These are phyloP conservation scores for Paramormyrops hopkinsi DNA, from an alignment of 2,797 vertebrate species.

Conservation along the genomic window DNA sequence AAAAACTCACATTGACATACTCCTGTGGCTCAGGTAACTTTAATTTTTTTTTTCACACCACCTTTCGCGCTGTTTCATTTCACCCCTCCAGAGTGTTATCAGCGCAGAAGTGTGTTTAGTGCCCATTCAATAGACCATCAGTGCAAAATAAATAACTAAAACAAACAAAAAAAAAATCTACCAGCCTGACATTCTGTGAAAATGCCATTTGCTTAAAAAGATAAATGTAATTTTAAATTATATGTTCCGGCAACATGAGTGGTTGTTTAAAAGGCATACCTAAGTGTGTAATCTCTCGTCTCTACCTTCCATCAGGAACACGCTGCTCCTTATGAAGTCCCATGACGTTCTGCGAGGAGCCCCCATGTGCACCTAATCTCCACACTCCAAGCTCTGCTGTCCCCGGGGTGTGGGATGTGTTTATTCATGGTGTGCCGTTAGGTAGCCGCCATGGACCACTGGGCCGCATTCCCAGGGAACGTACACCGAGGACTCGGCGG, in stretches of 20 bases:
- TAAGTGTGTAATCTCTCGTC: background rate
- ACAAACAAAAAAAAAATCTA: background rate
- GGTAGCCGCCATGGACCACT: background rate
- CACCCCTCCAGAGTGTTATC: background rate
- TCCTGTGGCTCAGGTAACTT: background rate
- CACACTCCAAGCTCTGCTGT: background rate
- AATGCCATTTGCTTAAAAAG: slow-evolving; percentile 40
- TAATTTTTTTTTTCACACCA: background rate
- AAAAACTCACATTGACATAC: slow-evolving; percentile 33
- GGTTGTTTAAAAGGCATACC: background rate
- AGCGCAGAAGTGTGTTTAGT: background rate
- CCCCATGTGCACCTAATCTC: background rate
- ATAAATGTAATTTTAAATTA: slow-evolving; percentile 61
- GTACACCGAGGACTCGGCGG: background rate
- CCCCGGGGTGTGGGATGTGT: background rate
- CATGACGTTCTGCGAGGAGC: background rate
- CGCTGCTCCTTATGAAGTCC: background rate
- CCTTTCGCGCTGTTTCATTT: background rate
- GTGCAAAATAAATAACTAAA: background rate
- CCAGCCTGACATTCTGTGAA: slow-evolving; percentile 37
- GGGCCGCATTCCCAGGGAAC: background rate
- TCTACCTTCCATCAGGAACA: background rate
- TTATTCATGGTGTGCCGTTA: background rate
- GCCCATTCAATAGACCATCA: background rate
- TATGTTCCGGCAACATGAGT: slow-evolving; percentile 9